These are phyloP conservation scores for Harpegnathos saltator DNA, from an alignment of 1,140 invertebrate genomes.

Conservation along the genomic window DNA sequence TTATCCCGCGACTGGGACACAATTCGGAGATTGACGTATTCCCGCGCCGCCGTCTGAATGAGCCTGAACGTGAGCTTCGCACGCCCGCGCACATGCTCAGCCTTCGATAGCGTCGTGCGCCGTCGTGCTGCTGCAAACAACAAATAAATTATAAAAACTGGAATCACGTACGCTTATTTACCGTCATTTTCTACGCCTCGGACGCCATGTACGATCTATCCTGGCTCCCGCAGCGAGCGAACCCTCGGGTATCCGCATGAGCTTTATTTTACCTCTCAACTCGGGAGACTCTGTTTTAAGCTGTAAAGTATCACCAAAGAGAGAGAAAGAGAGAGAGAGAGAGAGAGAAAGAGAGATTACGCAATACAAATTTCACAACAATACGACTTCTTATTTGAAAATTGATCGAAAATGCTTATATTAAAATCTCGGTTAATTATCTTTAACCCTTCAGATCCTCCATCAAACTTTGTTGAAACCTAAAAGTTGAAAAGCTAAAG, in stretches of 20 bases:
- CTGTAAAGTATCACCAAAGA: too few species aligned
- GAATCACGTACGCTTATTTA: constrained; percentile 30
- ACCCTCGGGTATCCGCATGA: background rate
- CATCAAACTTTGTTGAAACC: too few species aligned
- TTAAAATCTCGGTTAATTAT: too few species aligned
- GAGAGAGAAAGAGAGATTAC: too few species aligned
- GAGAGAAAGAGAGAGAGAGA: too few species aligned
- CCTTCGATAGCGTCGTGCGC: background rate
- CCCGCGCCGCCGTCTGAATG: constrained; percentile 28
- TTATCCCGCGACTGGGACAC: background rate
- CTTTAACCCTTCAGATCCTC: too few species aligned
- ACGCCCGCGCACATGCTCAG: background rate
- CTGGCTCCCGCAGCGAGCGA: background rate
- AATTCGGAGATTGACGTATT: constrained; percentile 47
- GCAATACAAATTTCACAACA: too few species aligned
- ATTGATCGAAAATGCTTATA: too few species aligned
- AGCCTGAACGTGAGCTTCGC: background rate
- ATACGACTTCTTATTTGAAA: too few species aligned
- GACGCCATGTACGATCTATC: background rate
- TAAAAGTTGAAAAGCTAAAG: too few species aligned
- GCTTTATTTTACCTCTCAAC: too few species aligned
- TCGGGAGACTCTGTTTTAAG: too few species aligned
- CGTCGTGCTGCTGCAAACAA: background rate
- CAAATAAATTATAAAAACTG: constrained; percentile 51
- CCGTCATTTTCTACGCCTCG: constrained; percentile 29